A percentile compares a stretch with the other conserved stretches of the same genome.
Evolutionary conservation across 2,113 vertebrate species (phyloP).

Genomic region (Apaloderma vittatum): DNA sequence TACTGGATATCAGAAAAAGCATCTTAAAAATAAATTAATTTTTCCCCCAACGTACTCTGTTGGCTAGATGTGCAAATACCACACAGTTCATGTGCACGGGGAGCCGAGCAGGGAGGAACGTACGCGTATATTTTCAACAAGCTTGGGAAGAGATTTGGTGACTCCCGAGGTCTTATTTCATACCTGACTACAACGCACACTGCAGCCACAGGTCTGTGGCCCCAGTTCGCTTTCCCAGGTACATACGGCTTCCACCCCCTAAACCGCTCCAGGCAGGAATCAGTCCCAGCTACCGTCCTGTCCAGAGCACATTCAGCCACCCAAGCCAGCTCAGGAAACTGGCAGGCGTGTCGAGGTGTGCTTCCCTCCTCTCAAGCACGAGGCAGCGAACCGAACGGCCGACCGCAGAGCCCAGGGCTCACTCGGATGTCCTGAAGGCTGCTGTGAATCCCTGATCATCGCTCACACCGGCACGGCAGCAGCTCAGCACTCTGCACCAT

Average conservation of each 20-base stretch:
- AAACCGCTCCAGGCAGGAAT: neutral
- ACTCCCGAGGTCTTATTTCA: neutral
- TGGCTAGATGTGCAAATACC: neutral
- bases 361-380: neutral
- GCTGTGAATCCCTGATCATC: fast-evolving
- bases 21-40: neutral
- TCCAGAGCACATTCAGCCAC: neutral
- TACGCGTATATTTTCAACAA: neutral
- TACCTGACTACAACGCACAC: neutral
- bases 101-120: neutral
- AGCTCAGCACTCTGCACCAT: fast-evolving
- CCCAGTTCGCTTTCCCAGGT: neutral
- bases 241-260: neutral
- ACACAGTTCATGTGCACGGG: neutral
- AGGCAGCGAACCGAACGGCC: neutral
- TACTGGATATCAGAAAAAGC: neutral
- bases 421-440: fast-evolving
- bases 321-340: neutral
- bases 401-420: neutral
- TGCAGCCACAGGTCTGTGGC: neutral
- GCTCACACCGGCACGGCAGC: fast-evolving
- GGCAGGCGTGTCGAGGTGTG: neutral
- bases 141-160: neutral
- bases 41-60: neutral
- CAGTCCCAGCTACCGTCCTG: neutral